A percentile compares a stretch with the other conserved stretches of the same genome.
Conservation (phyloP, 2,113 vertebrate genomes). For the Tringa solitaria region DNA sequence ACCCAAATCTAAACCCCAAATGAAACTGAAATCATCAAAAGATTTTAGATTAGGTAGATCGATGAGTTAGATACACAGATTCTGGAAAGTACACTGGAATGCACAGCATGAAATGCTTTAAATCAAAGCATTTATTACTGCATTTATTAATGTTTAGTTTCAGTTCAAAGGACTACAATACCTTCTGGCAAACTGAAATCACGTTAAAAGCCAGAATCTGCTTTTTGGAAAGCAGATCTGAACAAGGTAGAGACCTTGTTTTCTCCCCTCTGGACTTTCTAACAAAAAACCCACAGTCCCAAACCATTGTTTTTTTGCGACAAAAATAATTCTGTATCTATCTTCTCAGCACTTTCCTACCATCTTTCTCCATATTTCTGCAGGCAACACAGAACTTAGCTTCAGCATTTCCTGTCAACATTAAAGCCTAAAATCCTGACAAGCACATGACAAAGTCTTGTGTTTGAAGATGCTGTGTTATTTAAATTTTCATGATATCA, state of each 20-base stretch:
- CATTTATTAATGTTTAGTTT: not conserved
- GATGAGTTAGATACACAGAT: not conserved
- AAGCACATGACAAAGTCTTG: conserved; percentile 49
- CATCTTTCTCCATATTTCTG: conserved; percentile 28
- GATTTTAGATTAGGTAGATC: not conserved
- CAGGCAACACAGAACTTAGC: conserved; percentile 13
- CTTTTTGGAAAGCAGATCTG: not conserved
- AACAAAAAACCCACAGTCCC: not conserved
- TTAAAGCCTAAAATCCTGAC: conserved; percentile 44
- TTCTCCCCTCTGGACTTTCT: not conserved
- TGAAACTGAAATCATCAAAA: not conserved
- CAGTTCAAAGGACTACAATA: not conserved
- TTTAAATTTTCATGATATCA: conserved; percentile 60
- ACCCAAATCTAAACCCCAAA: not conserved
- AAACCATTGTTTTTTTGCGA: not conserved
- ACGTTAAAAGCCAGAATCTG: not conserved
- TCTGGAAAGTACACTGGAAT: not conserved
- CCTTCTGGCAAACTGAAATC: not conserved
- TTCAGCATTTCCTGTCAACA: conserved; percentile 53
- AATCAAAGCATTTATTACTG: not conserved
- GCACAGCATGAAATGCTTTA: not conserved
- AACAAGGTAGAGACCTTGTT: not conserved
- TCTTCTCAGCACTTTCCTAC: not conserved
- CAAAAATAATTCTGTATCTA: not conserved
- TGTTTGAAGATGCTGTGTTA: conserved; percentile 25